Evolutionary conservation across 2,113 vertebrate species (phyloP).

Genomic region (Ailurus styani): DNA sequence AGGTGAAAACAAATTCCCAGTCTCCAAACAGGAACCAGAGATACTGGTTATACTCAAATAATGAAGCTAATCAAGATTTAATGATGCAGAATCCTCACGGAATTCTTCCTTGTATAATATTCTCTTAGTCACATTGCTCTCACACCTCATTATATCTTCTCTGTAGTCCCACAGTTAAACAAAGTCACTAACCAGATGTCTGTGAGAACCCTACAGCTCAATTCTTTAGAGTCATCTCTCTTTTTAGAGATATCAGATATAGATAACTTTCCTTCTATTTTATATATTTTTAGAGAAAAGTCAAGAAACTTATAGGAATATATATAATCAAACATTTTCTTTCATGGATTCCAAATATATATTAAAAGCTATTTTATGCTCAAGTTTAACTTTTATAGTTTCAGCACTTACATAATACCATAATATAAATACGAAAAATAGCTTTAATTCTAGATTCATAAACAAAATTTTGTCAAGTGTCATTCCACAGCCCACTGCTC

Average conservation of each 20-base stretch:
- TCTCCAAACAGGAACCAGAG: not conserved
- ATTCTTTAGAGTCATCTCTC: not conserved
- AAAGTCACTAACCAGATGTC: not conserved
- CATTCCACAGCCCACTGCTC: not conserved
- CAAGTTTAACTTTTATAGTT: not conserved
- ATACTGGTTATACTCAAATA: not conserved
- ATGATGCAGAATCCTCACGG: not conserved
- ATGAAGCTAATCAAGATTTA: not conserved
- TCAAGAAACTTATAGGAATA: not conserved
- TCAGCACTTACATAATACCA: not conserved
- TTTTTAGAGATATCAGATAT: not conserved
- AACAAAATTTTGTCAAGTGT: not conserved
- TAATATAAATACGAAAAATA: not conserved
- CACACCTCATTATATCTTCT: not conserved
- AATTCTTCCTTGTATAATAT: not conserved
- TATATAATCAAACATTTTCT: not conserved
- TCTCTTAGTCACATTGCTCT: not conserved
- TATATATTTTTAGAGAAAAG: not conserved
- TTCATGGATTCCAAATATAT: not conserved
- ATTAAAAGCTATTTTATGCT: not conserved
- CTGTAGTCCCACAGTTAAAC: not conserved
- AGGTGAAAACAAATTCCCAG: not conserved
- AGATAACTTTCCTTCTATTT: not conserved
- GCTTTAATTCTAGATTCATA: slow-evolving; percentile 9
- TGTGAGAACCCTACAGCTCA: not conserved